phyloP scores from a whole-genome alignment of 2,113 vertebrate species.

The Tiliqua scincoides region DNA sequence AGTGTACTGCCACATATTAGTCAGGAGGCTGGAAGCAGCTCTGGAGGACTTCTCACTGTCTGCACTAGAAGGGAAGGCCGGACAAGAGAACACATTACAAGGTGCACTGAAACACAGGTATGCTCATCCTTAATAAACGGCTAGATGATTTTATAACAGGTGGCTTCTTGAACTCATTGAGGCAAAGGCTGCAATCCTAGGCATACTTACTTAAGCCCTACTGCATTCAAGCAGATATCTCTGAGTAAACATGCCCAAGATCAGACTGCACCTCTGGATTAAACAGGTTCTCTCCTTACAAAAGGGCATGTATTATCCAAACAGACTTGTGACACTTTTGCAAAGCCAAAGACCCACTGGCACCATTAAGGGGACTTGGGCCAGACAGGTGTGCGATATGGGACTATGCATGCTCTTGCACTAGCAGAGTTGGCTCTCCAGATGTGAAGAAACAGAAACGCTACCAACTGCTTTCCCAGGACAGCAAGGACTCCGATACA shows the following conservation, averaged over 20 bases:
- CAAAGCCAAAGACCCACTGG: background rate
- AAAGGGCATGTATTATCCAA: background rate
- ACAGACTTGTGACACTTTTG: background rate
- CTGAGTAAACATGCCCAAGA: background rate
- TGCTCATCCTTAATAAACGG: background rate
- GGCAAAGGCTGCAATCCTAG: background rate
- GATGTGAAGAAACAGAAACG: background rate
- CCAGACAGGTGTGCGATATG: background rate
- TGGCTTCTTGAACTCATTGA: background rate
- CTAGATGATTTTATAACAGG: background rate
- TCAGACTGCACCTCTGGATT: background rate
- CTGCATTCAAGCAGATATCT: background rate
- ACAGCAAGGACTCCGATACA: background rate
- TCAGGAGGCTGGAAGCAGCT: conserved; percentile 87
- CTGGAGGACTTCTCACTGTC: conserved; percentile 81
- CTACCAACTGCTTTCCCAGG: background rate
- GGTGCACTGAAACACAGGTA: background rate
- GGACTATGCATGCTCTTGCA: background rate
- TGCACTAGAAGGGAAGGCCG: conserved; percentile 66
- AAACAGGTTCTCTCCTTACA: background rate
- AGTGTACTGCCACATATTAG: conserved; percentile 94
- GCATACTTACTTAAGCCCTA: background rate
- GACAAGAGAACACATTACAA: background rate
- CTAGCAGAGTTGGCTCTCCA: background rate
- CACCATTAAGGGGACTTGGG: background rate